Evolutionary conservation across 2,113 vertebrate species (phyloP).

Genomic region (pig (Sus scrofa)): DNA sequence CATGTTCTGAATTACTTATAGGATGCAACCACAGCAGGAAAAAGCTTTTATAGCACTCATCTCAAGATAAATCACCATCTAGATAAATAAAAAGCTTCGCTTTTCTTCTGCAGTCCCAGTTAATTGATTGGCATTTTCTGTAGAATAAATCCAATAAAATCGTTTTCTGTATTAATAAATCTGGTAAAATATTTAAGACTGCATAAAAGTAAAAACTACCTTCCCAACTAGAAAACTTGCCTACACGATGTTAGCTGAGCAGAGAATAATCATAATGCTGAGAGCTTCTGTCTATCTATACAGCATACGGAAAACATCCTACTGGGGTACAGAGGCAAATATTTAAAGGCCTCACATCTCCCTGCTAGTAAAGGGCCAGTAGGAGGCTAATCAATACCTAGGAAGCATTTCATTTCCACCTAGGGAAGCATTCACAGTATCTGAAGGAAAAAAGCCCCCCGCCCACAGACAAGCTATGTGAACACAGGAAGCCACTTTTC

Average conservation of each 20-base stretch:
- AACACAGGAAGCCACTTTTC: neutral
- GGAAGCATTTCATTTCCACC: neutral
- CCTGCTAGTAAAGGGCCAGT: neutral
- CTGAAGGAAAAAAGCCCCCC: neutral
- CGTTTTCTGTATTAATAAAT: slow-evolving; percentile 37
- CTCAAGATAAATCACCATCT: neutral
- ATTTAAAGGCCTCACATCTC: neutral
- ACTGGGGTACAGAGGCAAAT: neutral
- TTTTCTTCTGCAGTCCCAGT: neutral
- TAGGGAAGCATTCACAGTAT: neutral
- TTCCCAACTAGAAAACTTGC: neutral
- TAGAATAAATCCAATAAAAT: neutral
- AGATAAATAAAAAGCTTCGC: neutral
- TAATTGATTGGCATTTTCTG: slow-evolving; percentile 36
- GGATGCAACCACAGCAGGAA: neutral
- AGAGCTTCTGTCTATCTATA: neutral
- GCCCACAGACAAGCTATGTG: neutral
- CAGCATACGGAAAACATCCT: neutral
- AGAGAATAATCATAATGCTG: neutral
- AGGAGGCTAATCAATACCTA: neutral
- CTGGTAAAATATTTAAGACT: slow-evolving; percentile 29
- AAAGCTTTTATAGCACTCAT: neutral
- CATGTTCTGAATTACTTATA: neutral
- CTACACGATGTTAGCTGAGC: neutral
- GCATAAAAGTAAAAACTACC: neutral